A percentile compares a stretch with the other conserved stretches of the same genome.
Evolutionary conservation across 1,140 invertebrate species (phyloP).

Genomic region (Apis florea): DNA sequence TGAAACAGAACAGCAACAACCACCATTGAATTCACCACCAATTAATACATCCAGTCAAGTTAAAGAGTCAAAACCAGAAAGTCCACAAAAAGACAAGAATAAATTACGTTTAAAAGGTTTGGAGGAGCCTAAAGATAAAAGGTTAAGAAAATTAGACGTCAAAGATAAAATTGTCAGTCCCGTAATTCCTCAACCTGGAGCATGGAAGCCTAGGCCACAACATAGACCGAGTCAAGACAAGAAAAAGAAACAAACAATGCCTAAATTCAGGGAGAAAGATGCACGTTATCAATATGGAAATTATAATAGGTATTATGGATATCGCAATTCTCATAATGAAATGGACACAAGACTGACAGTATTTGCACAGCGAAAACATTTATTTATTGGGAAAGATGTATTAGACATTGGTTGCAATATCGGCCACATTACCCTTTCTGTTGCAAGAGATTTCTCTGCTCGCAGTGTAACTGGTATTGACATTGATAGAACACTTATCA

Average conservation of each 20-base stretch:
- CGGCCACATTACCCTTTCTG: constrained; percentile 93
- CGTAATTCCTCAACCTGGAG: constrained; percentile 92
- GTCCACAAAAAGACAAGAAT: constrained; percentile 72
- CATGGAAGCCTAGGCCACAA: constrained; percentile 83
- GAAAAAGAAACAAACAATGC: constrained; percentile 78
- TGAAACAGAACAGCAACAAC: background rate
- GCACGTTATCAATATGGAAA: constrained; percentile 95
- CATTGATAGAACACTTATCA: constrained; percentile 94
- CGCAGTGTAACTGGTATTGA: constrained; percentile 95
- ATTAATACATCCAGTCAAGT: constrained; percentile 55
- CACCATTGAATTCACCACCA: constrained; percentile 27
- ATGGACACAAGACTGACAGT: constrained; percentile 91
- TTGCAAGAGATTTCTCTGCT: constrained; percentile 93
- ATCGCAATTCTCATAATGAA: constrained; percentile 90
- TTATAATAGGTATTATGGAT: constrained; percentile 98
- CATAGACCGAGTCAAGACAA: constrained; percentile 75
- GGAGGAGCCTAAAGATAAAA: constrained; percentile 79
- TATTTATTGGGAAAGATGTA: constrained; percentile 95
- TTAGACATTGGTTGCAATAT: constrained; percentile 99
- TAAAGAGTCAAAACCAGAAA: constrained; percentile 72
- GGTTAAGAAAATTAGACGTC: constrained; percentile 84
- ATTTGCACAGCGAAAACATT: constrained; percentile 88
- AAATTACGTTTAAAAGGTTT: constrained; percentile 74
- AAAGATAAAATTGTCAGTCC: constrained; percentile 96
- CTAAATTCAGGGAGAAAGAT: constrained; percentile 88